These are phyloP conservation scores for Enteromius thamalakanensis DNA, from an alignment of 2,797 vertebrate species.

Conservation along the genomic window DNA sequence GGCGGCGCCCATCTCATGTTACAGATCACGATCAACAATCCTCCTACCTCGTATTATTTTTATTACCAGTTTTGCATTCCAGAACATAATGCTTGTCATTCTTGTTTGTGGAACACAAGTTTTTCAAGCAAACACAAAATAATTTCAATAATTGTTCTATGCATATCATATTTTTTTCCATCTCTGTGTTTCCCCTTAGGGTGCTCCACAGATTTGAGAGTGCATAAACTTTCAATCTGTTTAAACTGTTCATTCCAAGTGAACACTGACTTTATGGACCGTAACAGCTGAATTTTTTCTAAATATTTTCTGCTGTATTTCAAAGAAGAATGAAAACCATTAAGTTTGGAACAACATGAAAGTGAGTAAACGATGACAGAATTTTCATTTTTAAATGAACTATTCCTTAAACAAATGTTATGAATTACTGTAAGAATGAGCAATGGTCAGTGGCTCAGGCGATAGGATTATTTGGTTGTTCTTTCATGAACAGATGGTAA, in stretches of 20 bases:
- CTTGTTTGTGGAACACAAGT: not conserved
- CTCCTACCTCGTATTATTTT: not conserved
- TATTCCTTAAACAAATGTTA: conserved; percentile 3
- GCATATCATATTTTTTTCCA: not conserved
- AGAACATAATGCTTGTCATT: not conserved
- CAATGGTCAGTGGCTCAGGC: not conserved
- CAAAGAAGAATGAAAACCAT: not conserved
- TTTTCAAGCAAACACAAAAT: not conserved
- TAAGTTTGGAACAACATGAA: not conserved
- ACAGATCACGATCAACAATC: not conserved
- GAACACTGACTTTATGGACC: not conserved
- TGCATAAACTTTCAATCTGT: not conserved
- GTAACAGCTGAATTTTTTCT: not conserved
- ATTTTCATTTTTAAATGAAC: not conserved
- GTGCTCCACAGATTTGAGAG: not conserved
- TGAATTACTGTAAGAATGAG: not conserved
- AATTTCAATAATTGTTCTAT: not conserved
- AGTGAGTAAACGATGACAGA: not conserved
- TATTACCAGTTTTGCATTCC: not conserved
- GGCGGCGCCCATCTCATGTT: too few relatives aligned
- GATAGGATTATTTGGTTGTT: not conserved
- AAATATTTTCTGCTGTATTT: not conserved
- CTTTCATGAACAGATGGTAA: conserved; percentile 28
- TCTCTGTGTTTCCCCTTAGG: not conserved
- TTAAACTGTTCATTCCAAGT: not conserved